Base-by-base conservation (phyloP, 2,888 invertebrate species). In the Diadromus collaris region DNA sequence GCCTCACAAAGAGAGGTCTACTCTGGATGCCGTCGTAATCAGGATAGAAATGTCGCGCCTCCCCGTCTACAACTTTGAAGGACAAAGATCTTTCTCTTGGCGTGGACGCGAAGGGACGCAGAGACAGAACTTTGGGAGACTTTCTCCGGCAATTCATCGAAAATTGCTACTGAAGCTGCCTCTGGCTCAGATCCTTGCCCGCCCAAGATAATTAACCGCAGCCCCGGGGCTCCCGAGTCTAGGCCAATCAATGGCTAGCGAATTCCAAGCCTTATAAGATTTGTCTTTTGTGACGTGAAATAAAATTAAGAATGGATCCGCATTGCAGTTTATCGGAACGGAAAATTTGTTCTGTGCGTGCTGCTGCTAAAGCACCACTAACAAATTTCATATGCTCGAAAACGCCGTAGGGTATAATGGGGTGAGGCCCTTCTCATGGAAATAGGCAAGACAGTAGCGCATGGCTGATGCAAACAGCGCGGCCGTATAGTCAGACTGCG, bases 91-190 rank as follows among this genome's bases (percentile, higher is more conserved):
- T 60, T 60, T 46, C 58, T 24, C 46, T 29, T 41, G 38, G 16
- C 29, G 68, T 1, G 41, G 44, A 29, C 24, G 56, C 24, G 21
- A 13, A 51, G 29, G 44, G 19, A 34, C 60, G 32, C 21, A 48
- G 48, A 34, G 46, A 3, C 38, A 60, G 58, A 24, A 70, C 46
- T 58, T 48, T 34, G 70, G 24, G 34, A 60, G 70, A 70, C 70
- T n/a, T 60, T 58, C 46, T 24, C 34, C 34, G 32, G 70, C 70
- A 24, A 46, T 32, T 60, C 70, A 34, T 58, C 70, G 70, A 70
- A 58, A 70, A 70, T 70, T 70, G 70, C 70, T 48, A 58, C 70
- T 24, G 60, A 70, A 60, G 70, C 60, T 46, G 46, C 46, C 70
- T 21, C 46, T 9, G 24, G 32, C 56, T 19, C 38, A 58, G 58